Conservation (phyloP, 1,140 invertebrate species). For the Hycleus phaleratus region DNA sequence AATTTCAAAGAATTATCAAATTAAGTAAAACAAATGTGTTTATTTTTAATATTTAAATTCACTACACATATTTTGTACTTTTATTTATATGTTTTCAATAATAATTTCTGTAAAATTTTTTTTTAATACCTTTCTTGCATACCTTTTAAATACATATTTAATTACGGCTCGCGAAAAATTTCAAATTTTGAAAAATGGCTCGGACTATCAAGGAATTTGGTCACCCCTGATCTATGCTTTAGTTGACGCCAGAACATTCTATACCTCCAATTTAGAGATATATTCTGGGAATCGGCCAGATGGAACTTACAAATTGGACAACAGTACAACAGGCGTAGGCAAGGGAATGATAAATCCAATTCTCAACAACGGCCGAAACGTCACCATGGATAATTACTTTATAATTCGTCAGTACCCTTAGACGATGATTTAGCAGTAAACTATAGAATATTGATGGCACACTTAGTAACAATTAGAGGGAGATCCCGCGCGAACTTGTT, state of each 20-base stretch:
- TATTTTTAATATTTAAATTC: too few species aligned
- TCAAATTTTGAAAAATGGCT: neutral
- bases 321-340: too few species aligned
- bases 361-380: constrained; percentile 10
- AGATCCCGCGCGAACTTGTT: too few species aligned
- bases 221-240: constrained; percentile 21
- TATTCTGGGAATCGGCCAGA: constrained; percentile 31
- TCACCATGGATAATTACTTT: constrained; percentile 18
- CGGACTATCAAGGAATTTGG: neutral
- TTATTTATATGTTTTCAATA: too few species aligned
- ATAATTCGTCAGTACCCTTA: constrained; percentile 19
- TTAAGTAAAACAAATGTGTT: too few species aligned
- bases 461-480: constrained; percentile 29
- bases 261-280: constrained; percentile 7
- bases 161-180: neutral
- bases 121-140: neutral
- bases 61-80: too few species aligned
- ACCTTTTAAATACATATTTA: neutral
- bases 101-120: neutral
- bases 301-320: constrained; percentile 25
- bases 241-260: constrained; percentile 25
- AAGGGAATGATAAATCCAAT: neutral
- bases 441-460: constrained; percentile 23
- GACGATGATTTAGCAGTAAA: constrained; percentile 27
- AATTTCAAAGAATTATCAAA: too few species aligned